Conservation (phyloP, 2,797 vertebrate genomes). For the Chaetophractus vellerosus region DNA sequence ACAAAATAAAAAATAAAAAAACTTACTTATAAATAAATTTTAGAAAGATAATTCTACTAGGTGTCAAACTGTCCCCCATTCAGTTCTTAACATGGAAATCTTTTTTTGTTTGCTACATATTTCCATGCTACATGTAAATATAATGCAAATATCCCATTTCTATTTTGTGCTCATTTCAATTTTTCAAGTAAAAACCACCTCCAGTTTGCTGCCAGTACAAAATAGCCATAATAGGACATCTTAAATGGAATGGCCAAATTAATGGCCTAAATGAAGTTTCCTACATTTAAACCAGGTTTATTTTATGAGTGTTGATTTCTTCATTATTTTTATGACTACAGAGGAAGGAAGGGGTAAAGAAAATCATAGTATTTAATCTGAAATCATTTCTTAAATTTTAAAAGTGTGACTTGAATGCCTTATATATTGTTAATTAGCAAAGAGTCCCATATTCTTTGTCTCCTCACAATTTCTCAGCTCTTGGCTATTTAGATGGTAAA, state of each 20-base stretch:
- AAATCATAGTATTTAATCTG: slow-evolving; percentile 42
- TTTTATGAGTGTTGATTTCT: not conserved
- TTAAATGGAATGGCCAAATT: slow-evolving; percentile 19
- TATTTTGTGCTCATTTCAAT: slow-evolving; percentile 34
- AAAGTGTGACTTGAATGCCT: not conserved
- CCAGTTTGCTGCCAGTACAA: not conserved
- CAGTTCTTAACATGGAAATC: slow-evolving; percentile 14
- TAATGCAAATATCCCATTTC: slow-evolving; percentile 60
- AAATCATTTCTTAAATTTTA: slow-evolving; percentile 39
- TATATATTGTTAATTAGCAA: not conserved
- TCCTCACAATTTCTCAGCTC: not conserved
- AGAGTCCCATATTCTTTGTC: not conserved
- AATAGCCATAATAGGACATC: not conserved
- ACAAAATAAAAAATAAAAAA: too few relatives aligned
- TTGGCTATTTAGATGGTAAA: not conserved
- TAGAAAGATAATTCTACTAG: slow-evolving; percentile 27
- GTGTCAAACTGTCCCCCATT: not conserved
- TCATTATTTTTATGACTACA: slow-evolving; percentile 14
- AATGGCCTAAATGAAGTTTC: not conserved
- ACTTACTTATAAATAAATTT: not conserved
- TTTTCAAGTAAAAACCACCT: slow-evolving; percentile 55
- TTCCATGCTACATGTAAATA: slow-evolving; percentile 65
- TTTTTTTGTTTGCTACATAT: slow-evolving; percentile 45
- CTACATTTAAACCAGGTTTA: slow-evolving; percentile 50
- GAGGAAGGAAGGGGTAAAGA: not conserved